Evolutionary conservation across 2,888 invertebrate genomes (phyloP).

Genomic region (Trisateles emortualis): DNA sequence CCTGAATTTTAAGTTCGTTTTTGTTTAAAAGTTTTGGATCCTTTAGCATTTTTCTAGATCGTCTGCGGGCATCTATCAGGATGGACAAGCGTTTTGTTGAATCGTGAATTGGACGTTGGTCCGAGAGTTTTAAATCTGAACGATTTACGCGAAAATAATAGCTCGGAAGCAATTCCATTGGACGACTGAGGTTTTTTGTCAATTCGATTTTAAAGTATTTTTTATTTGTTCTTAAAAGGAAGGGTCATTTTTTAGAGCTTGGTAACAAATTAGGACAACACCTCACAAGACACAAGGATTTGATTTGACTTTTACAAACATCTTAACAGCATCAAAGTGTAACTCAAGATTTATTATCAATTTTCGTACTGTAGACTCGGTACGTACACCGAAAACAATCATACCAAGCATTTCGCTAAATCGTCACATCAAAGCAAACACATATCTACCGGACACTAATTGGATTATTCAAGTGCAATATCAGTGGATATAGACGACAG

Average conservation of each 20-base stretch:
- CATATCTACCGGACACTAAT: conserved; percentile 69
- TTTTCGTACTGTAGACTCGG: too few species aligned
- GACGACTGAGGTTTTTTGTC: conserved; percentile 58
- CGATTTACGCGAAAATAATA: conserved; percentile 82
- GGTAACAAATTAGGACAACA: too few species aligned
- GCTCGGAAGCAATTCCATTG: conserved; percentile 65
- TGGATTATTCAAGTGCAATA: conserved; percentile 78
- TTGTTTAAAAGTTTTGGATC: conserved; percentile 22
- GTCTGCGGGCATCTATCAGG: conserved; percentile 78
- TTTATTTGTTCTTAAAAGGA: conserved; percentile 26
- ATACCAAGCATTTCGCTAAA: conserved; percentile 17
- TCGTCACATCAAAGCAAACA: conserved; percentile 65
- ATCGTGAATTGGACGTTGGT: conserved; percentile 78
- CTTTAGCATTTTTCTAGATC: conserved; percentile 52
- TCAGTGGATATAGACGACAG: conserved; percentile 73
- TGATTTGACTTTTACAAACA: too few species aligned
- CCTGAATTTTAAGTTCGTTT: conserved; percentile 30
- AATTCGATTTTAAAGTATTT: conserved; percentile 43
- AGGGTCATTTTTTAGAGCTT: too few species aligned
- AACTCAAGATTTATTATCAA: too few species aligned
- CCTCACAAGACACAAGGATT: too few species aligned
- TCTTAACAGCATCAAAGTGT: neutral
- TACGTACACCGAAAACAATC: conserved; percentile 4
- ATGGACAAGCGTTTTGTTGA: conserved; percentile 83
- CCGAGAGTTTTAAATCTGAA: conserved; percentile 77